A percentile compares a stretch with the other conserved stretches of the same genome.
These are phyloP conservation scores for Diadumene lineata DNA, from an alignment of 92 coral and sea anemone species.

Conservation along the genomic window DNA sequence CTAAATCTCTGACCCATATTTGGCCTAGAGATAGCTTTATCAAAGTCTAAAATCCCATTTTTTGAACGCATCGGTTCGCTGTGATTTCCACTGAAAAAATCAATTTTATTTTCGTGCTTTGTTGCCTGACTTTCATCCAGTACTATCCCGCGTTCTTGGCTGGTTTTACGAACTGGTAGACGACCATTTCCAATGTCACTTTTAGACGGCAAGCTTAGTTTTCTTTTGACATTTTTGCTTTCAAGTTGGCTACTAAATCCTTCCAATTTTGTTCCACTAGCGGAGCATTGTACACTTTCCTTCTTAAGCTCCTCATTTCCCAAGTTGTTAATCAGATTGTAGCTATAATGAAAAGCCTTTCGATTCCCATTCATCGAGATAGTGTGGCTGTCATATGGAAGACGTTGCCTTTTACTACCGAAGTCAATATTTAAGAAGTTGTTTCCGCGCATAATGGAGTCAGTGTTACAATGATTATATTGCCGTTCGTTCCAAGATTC, in stretches of 20 bases:
- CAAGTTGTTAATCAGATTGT: slow-evolving; percentile 46
- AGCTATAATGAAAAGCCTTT: slow-evolving; percentile 65
- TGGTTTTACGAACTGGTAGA: background rate
- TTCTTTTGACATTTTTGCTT: background rate
- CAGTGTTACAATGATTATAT: too few species aligned
- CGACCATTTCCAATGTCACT: background rate
- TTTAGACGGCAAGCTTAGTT: slow-evolving; percentile 26
- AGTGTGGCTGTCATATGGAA: background rate
- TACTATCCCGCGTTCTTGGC: background rate
- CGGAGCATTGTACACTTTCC: slow-evolving; percentile 2
- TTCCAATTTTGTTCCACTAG: background rate
- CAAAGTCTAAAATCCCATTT: slow-evolving; percentile 15
- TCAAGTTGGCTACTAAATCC: background rate
- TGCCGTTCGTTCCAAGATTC: too few species aligned
- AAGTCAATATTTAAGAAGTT: slow-evolving; percentile 19
- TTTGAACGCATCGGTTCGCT: background rate
- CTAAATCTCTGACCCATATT: background rate
- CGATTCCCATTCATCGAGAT: slow-evolving; percentile 33
- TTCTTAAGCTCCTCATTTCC: slow-evolving; percentile 11
- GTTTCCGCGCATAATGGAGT: slow-evolving; percentile 18
- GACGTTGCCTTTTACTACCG: slow-evolving; percentile 22
- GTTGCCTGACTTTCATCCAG: background rate
- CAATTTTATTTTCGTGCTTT: background rate
- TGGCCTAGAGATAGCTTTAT: background rate
- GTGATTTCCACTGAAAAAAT: slow-evolving; percentile 3